Evolutionary conservation across 2,113 vertebrate genomes (phyloP), one percentile per base, ranked within the genome.

Genomic region (Sprattus sprattus): DNA sequence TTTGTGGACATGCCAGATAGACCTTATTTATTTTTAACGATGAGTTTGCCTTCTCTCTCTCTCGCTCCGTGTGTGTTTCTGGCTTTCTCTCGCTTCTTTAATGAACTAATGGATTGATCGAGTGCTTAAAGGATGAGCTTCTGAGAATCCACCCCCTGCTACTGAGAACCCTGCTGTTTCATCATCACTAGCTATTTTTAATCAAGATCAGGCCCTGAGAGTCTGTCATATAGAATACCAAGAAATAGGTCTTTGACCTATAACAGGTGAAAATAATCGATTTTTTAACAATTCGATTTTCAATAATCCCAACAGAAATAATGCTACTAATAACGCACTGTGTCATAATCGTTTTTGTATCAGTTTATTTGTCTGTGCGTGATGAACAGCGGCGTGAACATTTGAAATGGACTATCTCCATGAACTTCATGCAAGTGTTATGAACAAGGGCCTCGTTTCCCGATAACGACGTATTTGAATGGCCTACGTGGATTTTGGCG

Each of bases 31-130:
- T 39, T 39, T 2, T 39, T 39, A 2, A 39, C 39, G 39, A 39
- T 39, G 39, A 39, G 39, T 39, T 39, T 39, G 39, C 39, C 39
- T 39, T 39, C 39, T 39, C 39, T 39, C 39, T 39, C 39, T 39
- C 39, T 67, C 22, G 4, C 22, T 67, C 18, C 22, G 8, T 25
- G 20, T 64, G 22, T 25, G n/a, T 64, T 6, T 64, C 18, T 22
- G 0, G 8, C 6, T 64, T n/a, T 64, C 18, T 64, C 18, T 64
- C 47, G 20, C 60, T 25, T 67, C 25, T 78, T 60, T 81, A 85
- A 88, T 85, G 67, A 88, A 83, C 81, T 86, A 83, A 88, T 52
- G 81, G 84, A 87, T 87, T 87, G 47, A 87, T 82, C 47, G 71
- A 84, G 67, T 25, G 45, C 64, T 81, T 67, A 84, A 86, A 47